phyloP scores from a whole-genome alignment of 2,113 vertebrate genomes.

The Sturnus vulgaris region DNA sequence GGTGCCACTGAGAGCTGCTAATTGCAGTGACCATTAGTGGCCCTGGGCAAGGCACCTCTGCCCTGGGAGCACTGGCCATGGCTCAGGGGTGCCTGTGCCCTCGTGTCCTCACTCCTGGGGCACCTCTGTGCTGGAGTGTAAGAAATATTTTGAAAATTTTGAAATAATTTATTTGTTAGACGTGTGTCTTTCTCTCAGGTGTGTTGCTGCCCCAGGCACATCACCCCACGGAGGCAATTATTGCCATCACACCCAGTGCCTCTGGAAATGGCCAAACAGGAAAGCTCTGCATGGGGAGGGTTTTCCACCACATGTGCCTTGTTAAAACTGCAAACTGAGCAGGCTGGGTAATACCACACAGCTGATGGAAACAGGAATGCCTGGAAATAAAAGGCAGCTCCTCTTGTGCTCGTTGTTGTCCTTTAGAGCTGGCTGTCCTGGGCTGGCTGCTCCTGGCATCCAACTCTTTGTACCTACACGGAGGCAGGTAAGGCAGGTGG shows the following conservation, averaged over 20 bases:
- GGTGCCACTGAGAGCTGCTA: neutral
- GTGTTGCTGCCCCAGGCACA: neutral
- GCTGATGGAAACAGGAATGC: neutral
- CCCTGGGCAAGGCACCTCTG: neutral
- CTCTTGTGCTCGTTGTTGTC: neutral
- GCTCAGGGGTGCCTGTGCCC: neutral
- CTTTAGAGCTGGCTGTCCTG: neutral
- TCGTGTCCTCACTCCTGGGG: neutral
- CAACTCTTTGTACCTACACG: fast-evolving
- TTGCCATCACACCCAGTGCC: neutral
- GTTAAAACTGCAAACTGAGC: neutral
- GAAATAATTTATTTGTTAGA: neutral
- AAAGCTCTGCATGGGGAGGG: neutral
- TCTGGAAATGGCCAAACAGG: neutral
- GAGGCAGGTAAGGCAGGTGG: neutral
- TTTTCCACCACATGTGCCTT: neutral
- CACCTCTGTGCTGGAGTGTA: fast-evolving
- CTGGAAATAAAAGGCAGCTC: neutral
- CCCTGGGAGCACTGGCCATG: fast-evolving
- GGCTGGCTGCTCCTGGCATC: neutral
- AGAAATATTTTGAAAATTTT: too few species aligned
- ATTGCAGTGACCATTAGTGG: fast-evolving
- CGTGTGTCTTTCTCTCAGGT: neutral
- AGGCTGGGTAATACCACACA: neutral
- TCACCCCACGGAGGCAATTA: neutral